Conservation (phyloP, 2,888 invertebrate species). For the Shargacucullia verbasci region DNA sequence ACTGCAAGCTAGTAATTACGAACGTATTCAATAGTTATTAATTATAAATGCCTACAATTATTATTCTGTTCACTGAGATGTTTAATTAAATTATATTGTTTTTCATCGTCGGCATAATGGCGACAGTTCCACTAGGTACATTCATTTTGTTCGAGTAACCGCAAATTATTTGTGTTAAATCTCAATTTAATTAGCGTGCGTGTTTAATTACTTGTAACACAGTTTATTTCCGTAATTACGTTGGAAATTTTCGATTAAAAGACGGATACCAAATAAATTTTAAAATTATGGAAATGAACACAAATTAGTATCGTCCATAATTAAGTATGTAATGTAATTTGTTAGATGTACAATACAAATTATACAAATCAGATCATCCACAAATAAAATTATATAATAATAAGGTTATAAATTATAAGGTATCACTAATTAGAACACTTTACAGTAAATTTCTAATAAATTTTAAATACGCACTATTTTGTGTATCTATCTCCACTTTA, state of each 20-base stretch:
- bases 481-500: too few relatives aligned
- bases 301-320: conserved; percentile 16
- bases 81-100: conserved; percentile 34
- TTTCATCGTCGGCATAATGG: conserved; percentile 42
- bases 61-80: conserved; percentile 11
- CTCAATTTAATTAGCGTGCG: conserved; percentile 70
- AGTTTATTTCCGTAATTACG: conserved; percentile 65
- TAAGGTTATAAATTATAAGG: too few relatives aligned
- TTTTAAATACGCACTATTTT: too few relatives aligned
- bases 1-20: neutral
- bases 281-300: conserved; percentile 19
- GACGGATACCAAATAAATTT: conserved; percentile 24
- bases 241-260: conserved; percentile 38
- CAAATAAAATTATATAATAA: too few relatives aligned
- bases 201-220: conserved; percentile 68
- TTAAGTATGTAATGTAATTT: conserved; percentile 20
- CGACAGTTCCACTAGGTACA: conserved; percentile 39
- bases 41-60: neutral
- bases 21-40: neutral
- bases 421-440: too few relatives aligned
- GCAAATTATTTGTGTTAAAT: conserved; percentile 67
- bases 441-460: too few relatives aligned
- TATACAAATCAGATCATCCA: too few relatives aligned
- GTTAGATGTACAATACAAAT: neutral
- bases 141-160: conserved; percentile 65